These are phyloP conservation scores for Odontophorus gujanensis DNA, from an alignment of 2,113 vertebrate species.

Conservation along the genomic window DNA sequence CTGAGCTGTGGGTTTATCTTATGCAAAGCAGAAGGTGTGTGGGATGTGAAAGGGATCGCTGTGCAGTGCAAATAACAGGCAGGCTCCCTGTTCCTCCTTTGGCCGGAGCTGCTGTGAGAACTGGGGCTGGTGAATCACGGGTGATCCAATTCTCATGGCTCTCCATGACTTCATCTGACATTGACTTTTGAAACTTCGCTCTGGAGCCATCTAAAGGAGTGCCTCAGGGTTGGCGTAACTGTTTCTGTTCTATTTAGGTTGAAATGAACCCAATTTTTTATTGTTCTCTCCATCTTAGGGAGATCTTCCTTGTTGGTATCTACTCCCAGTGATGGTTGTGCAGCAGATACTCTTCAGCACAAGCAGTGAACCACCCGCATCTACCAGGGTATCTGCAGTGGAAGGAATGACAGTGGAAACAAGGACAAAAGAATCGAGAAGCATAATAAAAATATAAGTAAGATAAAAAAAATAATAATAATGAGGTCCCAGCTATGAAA, in stretches of 20 bases:
- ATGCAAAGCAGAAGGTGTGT: neutral
- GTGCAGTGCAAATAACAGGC: slow-evolving; percentile 1
- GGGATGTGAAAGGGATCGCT: slow-evolving; percentile 14
- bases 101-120: slow-evolving; percentile 8
- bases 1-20: neutral
- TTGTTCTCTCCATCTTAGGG: neutral
- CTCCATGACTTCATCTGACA: slow-evolving; percentile 55
- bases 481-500: neutral
- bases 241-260: slow-evolving; percentile 47
- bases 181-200: slow-evolving; percentile 27
- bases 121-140: slow-evolving; percentile 33
- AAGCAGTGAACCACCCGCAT: neutral
- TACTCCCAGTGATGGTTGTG: fast-evolving
- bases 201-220: slow-evolving; percentile 43
- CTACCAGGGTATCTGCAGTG: neutral
- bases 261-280: neutral
- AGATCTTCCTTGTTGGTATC: neutral
- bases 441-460: neutral
- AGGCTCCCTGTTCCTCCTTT: neutral
- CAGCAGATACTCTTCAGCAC: neutral
- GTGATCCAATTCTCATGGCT: slow-evolving; percentile 40
- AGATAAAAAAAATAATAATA: too few species aligned
- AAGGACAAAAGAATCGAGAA: neutral
- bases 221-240: slow-evolving; percentile 53
- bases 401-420: neutral